These are phyloP conservation scores for Nymphicus hollandicus DNA, from an alignment of 2,113 vertebrate species.

Conservation along the genomic window DNA sequence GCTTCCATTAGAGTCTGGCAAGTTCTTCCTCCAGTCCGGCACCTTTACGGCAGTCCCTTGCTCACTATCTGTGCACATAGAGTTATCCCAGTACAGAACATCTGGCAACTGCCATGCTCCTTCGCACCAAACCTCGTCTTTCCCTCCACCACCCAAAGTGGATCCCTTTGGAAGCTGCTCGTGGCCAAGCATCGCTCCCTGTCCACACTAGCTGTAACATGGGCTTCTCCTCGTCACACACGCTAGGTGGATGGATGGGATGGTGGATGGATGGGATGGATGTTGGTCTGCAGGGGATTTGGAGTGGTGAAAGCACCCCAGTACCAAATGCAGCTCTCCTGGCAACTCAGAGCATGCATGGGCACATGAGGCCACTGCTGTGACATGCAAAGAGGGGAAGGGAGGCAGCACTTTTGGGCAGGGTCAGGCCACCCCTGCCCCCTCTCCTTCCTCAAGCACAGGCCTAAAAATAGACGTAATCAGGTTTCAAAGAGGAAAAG, in stretches of 20 bases:
- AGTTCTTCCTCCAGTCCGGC: accelerated
- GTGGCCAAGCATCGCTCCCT: accelerated
- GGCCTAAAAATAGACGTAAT: slow-evolving; percentile 65
- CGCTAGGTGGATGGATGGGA: accelerated
- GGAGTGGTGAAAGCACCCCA: background rate
- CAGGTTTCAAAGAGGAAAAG: slow-evolving; percentile 68
- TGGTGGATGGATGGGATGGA: accelerated
- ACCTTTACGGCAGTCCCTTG: background rate
- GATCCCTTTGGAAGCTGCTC: background rate
- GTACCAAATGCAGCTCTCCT: background rate
- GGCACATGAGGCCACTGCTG: background rate
- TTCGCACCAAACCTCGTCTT: background rate
- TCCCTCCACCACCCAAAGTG: accelerated
- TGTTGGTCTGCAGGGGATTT: background rate
- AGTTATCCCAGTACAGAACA: background rate
- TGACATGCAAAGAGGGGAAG: background rate
- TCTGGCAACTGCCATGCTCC: background rate
- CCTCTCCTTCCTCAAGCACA: background rate
- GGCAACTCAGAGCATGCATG: accelerated
- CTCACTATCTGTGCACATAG: background rate
- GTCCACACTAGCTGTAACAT: accelerated
- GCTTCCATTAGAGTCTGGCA: background rate
- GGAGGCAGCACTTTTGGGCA: background rate
- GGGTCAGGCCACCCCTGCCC: slow-evolving; percentile 10
- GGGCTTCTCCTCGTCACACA: accelerated